Evolutionary conservation across 1,140 invertebrate species (phyloP).

Genomic region (Coelopa frigida): DNA sequence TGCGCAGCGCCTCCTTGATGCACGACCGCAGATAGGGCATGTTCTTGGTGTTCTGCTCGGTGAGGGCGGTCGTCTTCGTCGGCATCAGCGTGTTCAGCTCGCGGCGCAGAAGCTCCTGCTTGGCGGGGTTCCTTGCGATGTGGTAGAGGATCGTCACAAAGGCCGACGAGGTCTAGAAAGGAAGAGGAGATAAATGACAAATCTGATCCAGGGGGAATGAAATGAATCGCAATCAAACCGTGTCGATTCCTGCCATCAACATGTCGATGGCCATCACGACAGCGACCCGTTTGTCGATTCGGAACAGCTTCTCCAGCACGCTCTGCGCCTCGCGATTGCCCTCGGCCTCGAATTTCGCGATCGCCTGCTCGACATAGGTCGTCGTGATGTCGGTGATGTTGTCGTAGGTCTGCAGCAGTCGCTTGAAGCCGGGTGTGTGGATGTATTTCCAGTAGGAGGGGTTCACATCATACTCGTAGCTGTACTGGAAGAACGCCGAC

Average conservation of each 20-base stretch:
- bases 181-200: background rate
- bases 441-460: constrained; percentile 57
- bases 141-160: constrained; percentile 4
- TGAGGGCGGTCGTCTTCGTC: constrained; percentile 47
- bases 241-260: constrained; percentile 37
- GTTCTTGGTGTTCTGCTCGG: constrained; percentile 48
- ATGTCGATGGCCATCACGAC: constrained; percentile 39
- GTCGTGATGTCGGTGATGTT: constrained; percentile 20
- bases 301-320: constrained; percentile 40
- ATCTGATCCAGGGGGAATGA: constrained; percentile 41
- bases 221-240: constrained; percentile 17
- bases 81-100: constrained; percentile 58
- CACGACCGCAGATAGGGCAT: constrained; percentile 57
- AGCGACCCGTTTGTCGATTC: constrained; percentile 45
- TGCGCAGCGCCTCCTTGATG: constrained; percentile 55
- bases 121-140: constrained; percentile 62
- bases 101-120: constrained; percentile 61
- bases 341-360: constrained; percentile 20
- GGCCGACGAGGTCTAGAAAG: constrained; percentile 15
- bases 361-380: constrained; percentile 29
- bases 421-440: constrained; percentile 50
- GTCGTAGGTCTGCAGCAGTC: constrained; percentile 48
- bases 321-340: constrained; percentile 22
- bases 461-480: constrained; percentile 53
- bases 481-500: constrained; percentile 47